These are phyloP conservation scores for Carassius auratus DNA, from an alignment of 2,113 vertebrate genomes.

Conservation along the genomic window DNA sequence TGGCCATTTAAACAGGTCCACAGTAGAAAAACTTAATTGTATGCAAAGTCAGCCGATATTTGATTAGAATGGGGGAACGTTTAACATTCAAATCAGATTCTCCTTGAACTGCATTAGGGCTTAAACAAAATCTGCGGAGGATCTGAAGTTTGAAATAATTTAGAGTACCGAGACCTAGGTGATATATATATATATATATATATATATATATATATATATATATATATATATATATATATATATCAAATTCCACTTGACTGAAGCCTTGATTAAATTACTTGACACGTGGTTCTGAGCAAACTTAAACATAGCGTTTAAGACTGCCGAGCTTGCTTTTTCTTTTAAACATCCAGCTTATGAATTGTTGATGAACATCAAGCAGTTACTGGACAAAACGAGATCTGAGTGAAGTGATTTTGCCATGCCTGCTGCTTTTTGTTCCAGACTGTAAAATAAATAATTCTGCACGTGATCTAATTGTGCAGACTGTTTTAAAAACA, in stretches of 20 bases:
- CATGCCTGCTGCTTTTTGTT: conserved; percentile 7
- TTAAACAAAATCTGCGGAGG: background rate
- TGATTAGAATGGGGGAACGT: background rate
- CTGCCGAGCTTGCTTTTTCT: conserved; percentile 9
- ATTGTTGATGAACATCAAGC: conserved; percentile 29
- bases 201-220: background rate
- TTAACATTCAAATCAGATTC: conserved; percentile 6
- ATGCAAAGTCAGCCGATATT: background rate
- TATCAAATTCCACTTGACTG: background rate
- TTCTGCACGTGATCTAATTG: conserved; percentile 19
- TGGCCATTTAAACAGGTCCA: background rate
- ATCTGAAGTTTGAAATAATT: conserved; percentile 6
- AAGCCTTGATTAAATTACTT: conserved; percentile 23
- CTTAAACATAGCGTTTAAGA: background rate
- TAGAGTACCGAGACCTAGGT: background rate
- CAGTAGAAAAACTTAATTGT: background rate
- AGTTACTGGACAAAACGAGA: conserved; percentile 9
- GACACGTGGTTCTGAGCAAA: background rate
- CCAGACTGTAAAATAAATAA: conserved; percentile 20
- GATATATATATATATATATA: background rate
- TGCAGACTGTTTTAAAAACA: conserved; percentile 2
- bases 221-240: too few species aligned
- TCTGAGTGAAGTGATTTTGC: background rate
- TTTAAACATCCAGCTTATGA: conserved; percentile 21
- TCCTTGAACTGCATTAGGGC: background rate